These are phyloP conservation scores for Stichopus chloronotus DNA, from an alignment of 35 echinoderm and acorn worm genomes.

Conservation along the genomic window DNA sequence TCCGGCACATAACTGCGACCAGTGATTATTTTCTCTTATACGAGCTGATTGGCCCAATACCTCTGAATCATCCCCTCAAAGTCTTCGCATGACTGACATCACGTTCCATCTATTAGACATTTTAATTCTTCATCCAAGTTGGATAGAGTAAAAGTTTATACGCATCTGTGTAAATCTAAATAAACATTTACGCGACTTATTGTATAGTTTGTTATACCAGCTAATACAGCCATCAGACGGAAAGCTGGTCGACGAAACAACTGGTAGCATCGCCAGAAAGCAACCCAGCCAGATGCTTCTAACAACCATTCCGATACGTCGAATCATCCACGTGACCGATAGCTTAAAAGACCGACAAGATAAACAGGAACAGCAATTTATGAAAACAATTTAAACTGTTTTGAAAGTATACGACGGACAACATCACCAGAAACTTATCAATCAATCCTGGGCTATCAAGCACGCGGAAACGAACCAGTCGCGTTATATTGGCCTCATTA, in stretches of 20 bases:
- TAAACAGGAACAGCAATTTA: conserved; percentile 57
- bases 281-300: conserved; percentile 12
- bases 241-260: background rate
- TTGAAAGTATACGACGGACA: conserved; percentile 46
- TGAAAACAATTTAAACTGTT: conserved; percentile 62
- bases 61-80: conserved; percentile 5
- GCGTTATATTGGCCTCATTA: conserved; percentile 47
- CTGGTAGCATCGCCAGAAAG: background rate
- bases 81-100: conserved; percentile 15
- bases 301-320: conserved; percentile 38
- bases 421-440: conserved; percentile 33
- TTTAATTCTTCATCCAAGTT: conserved; percentile 40
- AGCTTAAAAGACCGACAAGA: conserved; percentile 38
- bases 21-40: background rate
- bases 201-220: background rate
- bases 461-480: conserved; percentile 34
- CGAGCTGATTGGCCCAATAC: background rate
- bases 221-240: background rate
- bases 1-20: background rate
- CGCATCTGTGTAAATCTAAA: conserved; percentile 50
- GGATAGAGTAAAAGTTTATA: conserved; percentile 59
- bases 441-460: conserved; percentile 9
- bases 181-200: conserved; percentile 22
- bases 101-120: conserved; percentile 45
- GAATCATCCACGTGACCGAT: conserved; percentile 30